These are phyloP conservation scores for Diaperis boleti DNA, from an alignment of 2,888 invertebrate species.

Conservation along the genomic window DNA sequence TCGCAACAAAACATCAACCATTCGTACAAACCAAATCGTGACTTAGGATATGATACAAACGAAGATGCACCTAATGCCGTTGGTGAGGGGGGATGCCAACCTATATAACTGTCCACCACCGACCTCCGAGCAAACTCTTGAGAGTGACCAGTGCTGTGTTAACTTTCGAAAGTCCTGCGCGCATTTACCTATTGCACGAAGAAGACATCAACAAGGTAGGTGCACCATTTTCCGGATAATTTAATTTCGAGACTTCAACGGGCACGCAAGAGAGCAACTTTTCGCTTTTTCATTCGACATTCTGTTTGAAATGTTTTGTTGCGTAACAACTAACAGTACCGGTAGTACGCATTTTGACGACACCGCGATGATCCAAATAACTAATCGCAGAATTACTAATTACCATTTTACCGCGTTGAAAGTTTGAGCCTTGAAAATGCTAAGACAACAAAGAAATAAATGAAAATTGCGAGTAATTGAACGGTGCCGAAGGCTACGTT, in stretches of 20 bases:
- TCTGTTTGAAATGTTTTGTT: constrained; percentile 8
- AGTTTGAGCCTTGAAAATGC: constrained; percentile 27
- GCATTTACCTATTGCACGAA: constrained; percentile 2
- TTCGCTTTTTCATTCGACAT: constrained; percentile 10
- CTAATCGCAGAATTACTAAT: background rate
- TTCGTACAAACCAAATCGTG: constrained; percentile 36
- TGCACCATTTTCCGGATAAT: background rate
- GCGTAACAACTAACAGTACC: constrained; percentile 30
- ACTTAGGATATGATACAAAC: constrained; percentile 36
- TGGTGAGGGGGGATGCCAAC: constrained; percentile 48
- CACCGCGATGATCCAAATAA: constrained; percentile 4
- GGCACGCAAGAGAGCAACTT: constrained; percentile 2
- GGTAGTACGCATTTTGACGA: constrained; percentile 12
- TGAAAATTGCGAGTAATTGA: constrained; percentile 37
- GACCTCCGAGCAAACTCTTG: constrained; percentile 46
- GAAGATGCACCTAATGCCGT: constrained; percentile 42
- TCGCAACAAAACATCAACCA: constrained; percentile 24
- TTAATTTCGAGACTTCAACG: constrained; percentile 25
- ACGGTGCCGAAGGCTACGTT: constrained; percentile 29
- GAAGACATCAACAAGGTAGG: constrained; percentile 33
- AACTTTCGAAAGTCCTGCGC: constrained; percentile 15
- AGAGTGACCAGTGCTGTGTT: constrained; percentile 55
- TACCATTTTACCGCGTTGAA: no score
- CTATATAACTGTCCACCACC: constrained; percentile 55
- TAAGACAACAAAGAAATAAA: constrained; percentile 21